Base-by-base conservation (phyloP, 2,113 vertebrate genomes). In the Notothenia coriiceps region DNA sequence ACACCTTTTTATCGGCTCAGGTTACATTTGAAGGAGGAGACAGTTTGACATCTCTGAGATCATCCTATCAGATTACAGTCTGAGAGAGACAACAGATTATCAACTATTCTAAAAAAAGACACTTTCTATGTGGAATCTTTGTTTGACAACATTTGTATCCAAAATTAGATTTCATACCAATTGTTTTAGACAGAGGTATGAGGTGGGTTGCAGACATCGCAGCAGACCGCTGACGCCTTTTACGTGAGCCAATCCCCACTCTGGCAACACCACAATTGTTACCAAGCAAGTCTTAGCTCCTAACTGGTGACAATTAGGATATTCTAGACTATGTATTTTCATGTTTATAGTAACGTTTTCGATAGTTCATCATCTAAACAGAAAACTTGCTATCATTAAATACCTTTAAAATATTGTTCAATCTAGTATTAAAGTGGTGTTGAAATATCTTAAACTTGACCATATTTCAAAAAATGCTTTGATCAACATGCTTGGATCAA, bases 1-100 rank as follows among this genome's bases (percentile, higher is more conserved):
- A 80, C 78, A 79, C 77, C 78, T 88, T 68, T 80, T 64, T 2
- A 43, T 33, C 70, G 68, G 59, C 77, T 92, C 82, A 22, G 14
- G 20, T 88, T 87, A 81, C 70, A 59, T 47, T 1, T 10, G 20
- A n/a, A 72, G 64, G 43, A 64, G 62, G 29, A 65, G 65, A 29
- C 43, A 11, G 9, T 49, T 25, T 35, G 29, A 70, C 60, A 67
- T 63, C 70, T 17, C 6, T 52, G 25, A 72, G 70, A 67, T 49
- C 67, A n/a, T 62, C 13, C 18, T 6, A 55, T 80, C 44, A 50
- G 33, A 73, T 70, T 86, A 83, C 3, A 0, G 33, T 73, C 51
- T 15, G 13, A 72, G 25, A 50, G 8, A 60, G 14, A 82, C 17
- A 74, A 51, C 17, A 22, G 9, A 7, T 3, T 47, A 2, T 52